Evolutionary conservation across 2,888 invertebrate genomes (phyloP), one percentile per base, ranked within the genome.

Genomic region (Eupithecia vulgata): DNA sequence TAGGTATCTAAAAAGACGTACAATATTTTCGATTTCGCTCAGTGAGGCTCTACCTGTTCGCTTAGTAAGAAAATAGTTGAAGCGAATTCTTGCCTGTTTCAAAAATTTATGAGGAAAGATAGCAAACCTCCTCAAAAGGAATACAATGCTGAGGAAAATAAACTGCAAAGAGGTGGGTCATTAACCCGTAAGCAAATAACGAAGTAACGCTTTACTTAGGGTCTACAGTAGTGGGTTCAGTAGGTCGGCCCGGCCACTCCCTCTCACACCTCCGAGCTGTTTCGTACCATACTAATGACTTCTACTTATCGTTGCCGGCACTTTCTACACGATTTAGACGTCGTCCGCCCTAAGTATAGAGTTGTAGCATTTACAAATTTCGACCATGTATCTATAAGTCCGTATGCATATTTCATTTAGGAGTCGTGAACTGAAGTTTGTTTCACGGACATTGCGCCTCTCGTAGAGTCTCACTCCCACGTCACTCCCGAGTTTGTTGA

Each of bases 151-250:
- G 75, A 77, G 75, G 70, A 69, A 77, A 78, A 78, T 75, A 77
- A 74, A 76, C 68, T 76, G 76, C 72, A 73, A 66, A 72, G 69
- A 68, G 72, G 71, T 71, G 68, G 73, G 72, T 80, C 78, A 80
- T 79, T 80, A 78, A 71, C 74, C 79, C 73, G 75, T 73, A 73
- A 74, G 71, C 76, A 76, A 78, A 77, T 80, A 78, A 77, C 69
- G 72, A 48, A 68, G 67, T 67, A 59, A 64, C 52, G 62, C 73
- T 68, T 30, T 17, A 30, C 61, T 61, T 6, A 42, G 65, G 8
- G n/a, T 64, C 21, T 37, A 65, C 15, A 17, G 30, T 4, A 30
- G 30, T 4, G 2, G 30, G 30, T 30, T 0, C 61, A n/a, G 10
- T 13, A 21, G 40, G 25, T 5, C 65, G 65, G 25, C 21, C 37